Evolutionary conservation across 2,888 invertebrate species (phyloP).

Genomic region (Autographa pulchrina): DNA sequence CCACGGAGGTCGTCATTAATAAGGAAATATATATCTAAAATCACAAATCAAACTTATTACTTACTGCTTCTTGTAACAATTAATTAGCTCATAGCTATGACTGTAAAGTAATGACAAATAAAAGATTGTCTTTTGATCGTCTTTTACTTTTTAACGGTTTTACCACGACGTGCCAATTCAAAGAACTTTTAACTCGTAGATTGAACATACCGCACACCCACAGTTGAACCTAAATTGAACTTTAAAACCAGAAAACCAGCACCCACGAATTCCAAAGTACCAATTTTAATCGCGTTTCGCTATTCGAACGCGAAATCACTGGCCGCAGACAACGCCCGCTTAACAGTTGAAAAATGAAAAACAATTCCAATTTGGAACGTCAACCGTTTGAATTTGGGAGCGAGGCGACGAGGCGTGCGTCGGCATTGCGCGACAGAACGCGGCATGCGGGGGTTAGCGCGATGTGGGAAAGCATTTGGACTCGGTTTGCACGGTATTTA

Average conservation of each 20-base stretch:
- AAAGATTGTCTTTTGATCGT: too few species aligned
- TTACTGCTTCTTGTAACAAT: too few species aligned
- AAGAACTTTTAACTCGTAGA: constrained; percentile 6
- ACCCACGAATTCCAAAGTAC: constrained; percentile 54
- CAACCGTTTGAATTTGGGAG: constrained; percentile 85
- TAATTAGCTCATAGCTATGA: not conserved
- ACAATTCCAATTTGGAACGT: constrained; percentile 86
- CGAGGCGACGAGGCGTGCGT: constrained; percentile 72
- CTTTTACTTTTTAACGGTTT: not conserved
- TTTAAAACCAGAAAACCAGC: constrained; percentile 46
- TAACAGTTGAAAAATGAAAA: constrained; percentile 84
- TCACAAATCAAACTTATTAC: too few species aligned
- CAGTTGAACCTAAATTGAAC: constrained; percentile 48
- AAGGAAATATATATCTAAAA: too few species aligned
- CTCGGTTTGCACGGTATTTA: constrained; percentile 44
- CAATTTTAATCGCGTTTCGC: constrained; percentile 61
- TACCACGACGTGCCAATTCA: not conserved
- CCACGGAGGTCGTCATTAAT: too few species aligned
- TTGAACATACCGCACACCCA: constrained; percentile 36
- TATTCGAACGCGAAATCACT: constrained; percentile 75
- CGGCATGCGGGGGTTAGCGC: constrained; percentile 67
- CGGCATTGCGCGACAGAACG: constrained; percentile 69
- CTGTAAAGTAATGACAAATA: too few species aligned
- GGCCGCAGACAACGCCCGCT: constrained; percentile 76
- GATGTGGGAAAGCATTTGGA: constrained; percentile 49